Percentiles rank a stretch among this genome's conserved stretches.
Evolutionary conservation across 1,140 invertebrate species (phyloP).

Genomic region (Drosophila orosa): DNA sequence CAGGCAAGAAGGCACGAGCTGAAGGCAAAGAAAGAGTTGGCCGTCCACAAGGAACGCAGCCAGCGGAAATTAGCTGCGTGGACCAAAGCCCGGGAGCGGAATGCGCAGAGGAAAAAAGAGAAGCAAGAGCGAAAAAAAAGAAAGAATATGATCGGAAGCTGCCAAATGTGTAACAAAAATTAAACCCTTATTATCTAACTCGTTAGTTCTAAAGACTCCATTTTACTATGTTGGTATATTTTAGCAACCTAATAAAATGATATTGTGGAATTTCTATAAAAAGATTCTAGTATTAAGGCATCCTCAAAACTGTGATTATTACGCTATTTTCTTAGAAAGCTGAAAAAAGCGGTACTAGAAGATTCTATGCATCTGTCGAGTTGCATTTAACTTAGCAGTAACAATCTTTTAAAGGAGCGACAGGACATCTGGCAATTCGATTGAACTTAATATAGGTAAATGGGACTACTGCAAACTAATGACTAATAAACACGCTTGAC

Average conservation of each 20-base stretch:
- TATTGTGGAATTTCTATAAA: not conserved
- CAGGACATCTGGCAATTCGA: not conserved
- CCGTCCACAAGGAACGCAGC: slow-evolving; percentile 8
- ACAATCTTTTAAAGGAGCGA: not conserved
- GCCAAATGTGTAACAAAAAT: too few species aligned
- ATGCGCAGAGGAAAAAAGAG: slow-evolving; percentile 6
- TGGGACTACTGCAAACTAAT: not conserved
- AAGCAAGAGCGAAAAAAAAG: not conserved
- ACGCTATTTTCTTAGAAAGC: not conserved
- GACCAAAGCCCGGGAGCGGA: slow-evolving; percentile 37
- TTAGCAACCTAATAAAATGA: not conserved
- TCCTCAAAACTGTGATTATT: too few species aligned
- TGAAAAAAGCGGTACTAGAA: not conserved
- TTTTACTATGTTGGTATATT: not conserved
- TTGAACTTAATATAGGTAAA: not conserved
- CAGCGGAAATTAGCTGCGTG: slow-evolving; percentile 36
- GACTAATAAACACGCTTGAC: too few species aligned
- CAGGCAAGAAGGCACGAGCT: slow-evolving; percentile 8
- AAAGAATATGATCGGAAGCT: not conserved
- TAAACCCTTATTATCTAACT: not conserved
- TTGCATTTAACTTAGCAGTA: not conserved
- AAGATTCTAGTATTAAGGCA: too few species aligned
- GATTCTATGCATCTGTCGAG: not conserved
- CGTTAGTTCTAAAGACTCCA: not conserved
- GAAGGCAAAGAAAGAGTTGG: slow-evolving; percentile 10